phyloP scores from a whole-genome alignment of 2,888 invertebrate genomes.

The Criorhina ranunculi region DNA sequence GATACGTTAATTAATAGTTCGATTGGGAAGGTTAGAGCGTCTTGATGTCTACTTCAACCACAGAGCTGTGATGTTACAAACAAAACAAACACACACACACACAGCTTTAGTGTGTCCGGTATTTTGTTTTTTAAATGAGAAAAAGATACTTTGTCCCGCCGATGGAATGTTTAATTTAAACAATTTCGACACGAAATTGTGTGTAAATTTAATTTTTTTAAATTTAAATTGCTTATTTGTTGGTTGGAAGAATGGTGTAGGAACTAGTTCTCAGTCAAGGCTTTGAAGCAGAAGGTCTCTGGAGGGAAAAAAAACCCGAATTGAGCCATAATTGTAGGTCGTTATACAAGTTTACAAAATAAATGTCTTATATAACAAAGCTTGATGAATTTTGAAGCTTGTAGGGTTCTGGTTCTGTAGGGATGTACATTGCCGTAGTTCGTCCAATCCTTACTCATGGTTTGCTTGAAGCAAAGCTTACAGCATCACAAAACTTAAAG shows the following conservation, averaged over 20 bases:
- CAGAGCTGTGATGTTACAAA: not conserved
- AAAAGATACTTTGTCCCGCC: constrained; percentile 46
- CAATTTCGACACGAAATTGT: constrained; percentile 34
- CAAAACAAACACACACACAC: constrained; percentile 2
- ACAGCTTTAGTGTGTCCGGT: constrained; percentile 16
- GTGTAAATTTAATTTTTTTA: constrained; percentile 39
- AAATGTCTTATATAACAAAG: too few relatives aligned
- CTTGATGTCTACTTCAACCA: constrained; percentile 51
- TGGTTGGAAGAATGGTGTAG: not conserved
- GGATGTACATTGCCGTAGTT: too few relatives aligned
- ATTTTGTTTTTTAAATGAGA: constrained; percentile 58
- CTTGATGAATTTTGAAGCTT: too few relatives aligned
- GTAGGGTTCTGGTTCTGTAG: too few relatives aligned
- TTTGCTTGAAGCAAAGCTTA: too few relatives aligned
- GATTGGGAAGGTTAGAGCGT: constrained; percentile 44
- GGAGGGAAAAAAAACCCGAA: not conserved
- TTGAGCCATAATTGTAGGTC: constrained; percentile 15
- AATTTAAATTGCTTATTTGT: constrained; percentile 5
- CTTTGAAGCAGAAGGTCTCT: not conserved
- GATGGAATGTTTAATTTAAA: constrained; percentile 61
- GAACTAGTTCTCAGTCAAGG: constrained; percentile 21
- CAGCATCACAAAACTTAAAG: too few relatives aligned
- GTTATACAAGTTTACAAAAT: too few relatives aligned
- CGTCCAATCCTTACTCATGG: too few relatives aligned
- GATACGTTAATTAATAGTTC: constrained; percentile 52